Evolutionary conservation across 2,888 invertebrate genomes (phyloP).

Genomic region (Lasioglossum morio): DNA sequence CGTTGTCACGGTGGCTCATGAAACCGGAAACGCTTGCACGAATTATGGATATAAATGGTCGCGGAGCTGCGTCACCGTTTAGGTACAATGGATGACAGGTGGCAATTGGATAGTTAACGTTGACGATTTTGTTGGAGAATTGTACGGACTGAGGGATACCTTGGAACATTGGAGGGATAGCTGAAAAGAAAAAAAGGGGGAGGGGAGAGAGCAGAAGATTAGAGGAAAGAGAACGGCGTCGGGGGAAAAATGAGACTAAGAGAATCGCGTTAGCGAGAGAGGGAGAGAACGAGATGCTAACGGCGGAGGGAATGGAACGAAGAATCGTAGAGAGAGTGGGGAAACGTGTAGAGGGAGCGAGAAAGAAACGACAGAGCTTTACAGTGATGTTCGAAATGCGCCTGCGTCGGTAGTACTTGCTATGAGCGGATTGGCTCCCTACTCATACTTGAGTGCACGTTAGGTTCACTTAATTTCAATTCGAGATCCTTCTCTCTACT

Average conservation of each 20-base stretch:
- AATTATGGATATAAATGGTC: constrained; percentile 53
- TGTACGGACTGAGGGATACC: constrained; percentile 44
- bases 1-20: neutral
- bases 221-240: constrained; percentile 8
- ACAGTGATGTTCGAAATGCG: constrained; percentile 65
- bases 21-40: constrained; percentile 28
- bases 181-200: constrained; percentile 4
- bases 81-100: constrained; percentile 64
- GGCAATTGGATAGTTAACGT: constrained; percentile 74
- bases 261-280: constrained; percentile 20
- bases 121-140: constrained; percentile 69
- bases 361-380: constrained; percentile 48
- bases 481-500: constrained; percentile 68
- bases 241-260: constrained; percentile 25
- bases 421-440: constrained; percentile 75
- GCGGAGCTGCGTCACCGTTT: constrained; percentile 38
- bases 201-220: constrained; percentile 9
- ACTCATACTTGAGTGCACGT: constrained; percentile 70
- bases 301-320: constrained; percentile 6
- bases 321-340: constrained; percentile 16
- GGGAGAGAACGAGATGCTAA: constrained; percentile 32
- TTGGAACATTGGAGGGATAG: constrained; percentile 31
- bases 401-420: constrained; percentile 64
- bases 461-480: constrained; percentile 80
- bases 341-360: constrained; percentile 4